A percentile compares a stretch with the other conserved stretches of the same genome.
Evolutionary conservation across 1,140 invertebrate species (phyloP).

Genomic region (Daktulosphaira vitifoliae): DNA sequence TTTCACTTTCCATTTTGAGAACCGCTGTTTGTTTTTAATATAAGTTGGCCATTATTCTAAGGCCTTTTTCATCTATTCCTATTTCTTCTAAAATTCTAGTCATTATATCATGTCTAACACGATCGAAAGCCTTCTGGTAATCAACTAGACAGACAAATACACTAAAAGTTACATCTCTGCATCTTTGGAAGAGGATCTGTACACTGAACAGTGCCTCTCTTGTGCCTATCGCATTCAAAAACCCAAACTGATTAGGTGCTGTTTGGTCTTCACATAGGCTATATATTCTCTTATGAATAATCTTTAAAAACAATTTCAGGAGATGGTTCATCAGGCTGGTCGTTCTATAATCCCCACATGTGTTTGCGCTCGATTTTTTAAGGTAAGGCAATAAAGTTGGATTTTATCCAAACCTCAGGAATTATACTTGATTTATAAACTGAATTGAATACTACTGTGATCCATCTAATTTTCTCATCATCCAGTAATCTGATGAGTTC

Average conservation of each 20-base stretch:
- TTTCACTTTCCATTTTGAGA: conserved; percentile 22
- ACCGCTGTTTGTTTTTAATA: conserved; percentile 34
- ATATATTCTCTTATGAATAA: conserved; percentile 21
- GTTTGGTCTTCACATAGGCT: conserved; percentile 28
- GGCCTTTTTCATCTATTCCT: conserved; percentile 34
- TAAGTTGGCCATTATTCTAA: conserved; percentile 35
- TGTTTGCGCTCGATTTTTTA: conserved; percentile 20
- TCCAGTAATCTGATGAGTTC: conserved; percentile 33
- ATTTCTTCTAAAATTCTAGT: conserved; percentile 32
- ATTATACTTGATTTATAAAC: conserved; percentile 34
- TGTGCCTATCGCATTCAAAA: conserved; percentile 36
- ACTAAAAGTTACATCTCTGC: conserved; percentile 34
- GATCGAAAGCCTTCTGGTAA: conserved; percentile 37
- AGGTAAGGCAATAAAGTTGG: conserved; percentile 24
- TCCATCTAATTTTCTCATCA: conserved; percentile 21
- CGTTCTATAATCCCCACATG: conserved; percentile 15
- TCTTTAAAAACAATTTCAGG: conserved; percentile 24
- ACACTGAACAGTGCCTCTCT: conserved; percentile 37
- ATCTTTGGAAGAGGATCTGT: conserved; percentile 37
- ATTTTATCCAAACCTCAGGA: conserved; percentile 34
- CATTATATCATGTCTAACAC: conserved; percentile 34
- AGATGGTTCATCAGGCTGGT: conserved; percentile 12
- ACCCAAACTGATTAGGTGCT: conserved; percentile 37
- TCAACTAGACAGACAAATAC: conserved; percentile 38
- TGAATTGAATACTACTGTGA: conserved; percentile 27